These are phyloP conservation scores for Pecten maximus DNA, from an alignment of 2,888 invertebrate genomes.

Conservation along the genomic window DNA sequence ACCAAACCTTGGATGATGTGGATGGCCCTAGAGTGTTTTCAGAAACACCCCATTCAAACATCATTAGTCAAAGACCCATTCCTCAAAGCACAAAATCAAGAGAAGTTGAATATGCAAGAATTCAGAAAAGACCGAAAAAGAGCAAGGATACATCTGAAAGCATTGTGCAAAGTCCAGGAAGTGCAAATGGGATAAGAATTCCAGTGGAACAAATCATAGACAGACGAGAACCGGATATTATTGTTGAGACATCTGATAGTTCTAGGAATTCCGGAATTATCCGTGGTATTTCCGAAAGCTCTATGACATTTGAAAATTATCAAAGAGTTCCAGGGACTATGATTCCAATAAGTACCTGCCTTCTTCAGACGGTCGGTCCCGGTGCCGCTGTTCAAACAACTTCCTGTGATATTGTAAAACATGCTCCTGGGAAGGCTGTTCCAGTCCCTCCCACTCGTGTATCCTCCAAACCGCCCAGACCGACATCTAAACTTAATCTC, in stretches of 20 bases:
- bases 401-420: background rate
- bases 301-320: slow-evolving; percentile 15
- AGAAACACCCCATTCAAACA: background rate
- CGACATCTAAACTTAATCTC: background rate
- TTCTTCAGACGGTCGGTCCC: background rate
- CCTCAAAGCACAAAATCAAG: background rate
- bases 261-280: background rate
- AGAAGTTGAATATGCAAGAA: slow-evolving; percentile 20
- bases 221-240: background rate
- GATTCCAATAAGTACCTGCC: slow-evolving; percentile 13
- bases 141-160: background rate
- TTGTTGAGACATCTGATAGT: background rate
- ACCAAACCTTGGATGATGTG: background rate
- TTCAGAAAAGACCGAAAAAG: background rate
- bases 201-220: background rate
- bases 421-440: background rate
- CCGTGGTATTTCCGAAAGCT: background rate
- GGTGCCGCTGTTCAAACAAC: background rate
- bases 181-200: background rate
- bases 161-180: background rate
- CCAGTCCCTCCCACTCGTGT: background rate
- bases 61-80: background rate
- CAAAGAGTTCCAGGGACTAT: slow-evolving; percentile 11
- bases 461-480: background rate
- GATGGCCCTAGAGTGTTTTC: background rate